These are phyloP conservation scores for Crocidura indochinensis DNA, from an alignment of 2,797 vertebrate species.

Conservation along the genomic window DNA sequence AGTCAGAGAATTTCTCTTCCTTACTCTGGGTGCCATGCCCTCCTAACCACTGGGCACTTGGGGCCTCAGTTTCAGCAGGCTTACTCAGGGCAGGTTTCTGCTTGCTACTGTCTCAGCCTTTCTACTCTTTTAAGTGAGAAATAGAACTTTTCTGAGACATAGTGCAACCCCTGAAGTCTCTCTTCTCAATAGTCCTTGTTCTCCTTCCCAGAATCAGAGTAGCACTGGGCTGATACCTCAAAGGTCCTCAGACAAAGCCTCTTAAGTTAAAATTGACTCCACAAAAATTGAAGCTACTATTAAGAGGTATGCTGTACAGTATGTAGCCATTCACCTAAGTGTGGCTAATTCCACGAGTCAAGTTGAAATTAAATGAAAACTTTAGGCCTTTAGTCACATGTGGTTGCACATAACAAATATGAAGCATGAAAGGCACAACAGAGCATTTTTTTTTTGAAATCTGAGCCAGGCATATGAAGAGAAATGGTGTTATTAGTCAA, in stretches of 20 bases:
- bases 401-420: too few relatives aligned
- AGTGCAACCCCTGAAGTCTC: too few relatives aligned
- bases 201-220: neutral
- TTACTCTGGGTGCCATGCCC: neutral
- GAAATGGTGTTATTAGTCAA: neutral
- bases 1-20: neutral
- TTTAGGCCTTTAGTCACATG: neutral
- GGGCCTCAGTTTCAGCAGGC: rapidly evolving
- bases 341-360: neutral
- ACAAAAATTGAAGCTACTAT: neutral
- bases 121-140: neutral
- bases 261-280: neutral
- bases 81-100: neutral
- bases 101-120: neutral
- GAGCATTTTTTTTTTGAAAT: neutral
- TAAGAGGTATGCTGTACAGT: neutral
- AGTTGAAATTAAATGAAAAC: neutral
- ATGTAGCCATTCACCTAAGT: neutral
- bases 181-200: neutral
- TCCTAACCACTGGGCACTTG: too few relatives aligned
- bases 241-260: neutral
- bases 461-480: neutral
- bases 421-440: neutral
- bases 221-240: neutral
- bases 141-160: neutral